Evolutionary conservation across 1,140 invertebrate species (phyloP).

Genomic region (Daktulosphaira vitifoliae): DNA sequence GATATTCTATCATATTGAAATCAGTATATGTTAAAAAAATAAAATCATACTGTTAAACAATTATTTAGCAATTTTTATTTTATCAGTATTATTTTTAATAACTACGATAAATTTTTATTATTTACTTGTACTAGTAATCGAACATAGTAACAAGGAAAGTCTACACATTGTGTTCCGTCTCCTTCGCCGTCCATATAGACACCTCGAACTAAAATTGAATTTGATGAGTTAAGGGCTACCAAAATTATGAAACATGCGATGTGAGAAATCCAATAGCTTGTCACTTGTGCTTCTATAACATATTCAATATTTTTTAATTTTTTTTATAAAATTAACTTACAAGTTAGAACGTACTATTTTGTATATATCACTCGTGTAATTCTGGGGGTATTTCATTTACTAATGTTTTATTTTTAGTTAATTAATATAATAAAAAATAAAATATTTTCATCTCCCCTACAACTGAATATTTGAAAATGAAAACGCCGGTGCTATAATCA

Average conservation of each 20-base stretch:
- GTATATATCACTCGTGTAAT: neutral
- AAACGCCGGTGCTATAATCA: too few relatives aligned
- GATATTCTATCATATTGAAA: too few relatives aligned
- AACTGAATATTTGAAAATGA: too few relatives aligned
- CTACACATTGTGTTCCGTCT: slow-evolving; percentile 64
- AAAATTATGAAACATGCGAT: slow-evolving; percentile 61
- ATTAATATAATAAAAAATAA: too few relatives aligned
- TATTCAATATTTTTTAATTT: slow-evolving; percentile 11
- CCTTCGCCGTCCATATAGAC: slow-evolving; percentile 78
- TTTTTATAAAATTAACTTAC: neutral
- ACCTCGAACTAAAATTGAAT: slow-evolving; percentile 70
- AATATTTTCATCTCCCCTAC: too few relatives aligned
- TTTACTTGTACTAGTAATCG: slow-evolving; percentile 61
- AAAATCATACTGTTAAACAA: too few relatives aligned
- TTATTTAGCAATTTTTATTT: too few relatives aligned
- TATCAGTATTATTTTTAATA: too few relatives aligned
- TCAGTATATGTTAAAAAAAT: too few relatives aligned
- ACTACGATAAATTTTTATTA: neutral
- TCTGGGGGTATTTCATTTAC: too few relatives aligned
- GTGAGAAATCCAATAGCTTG: slow-evolving; percentile 70
- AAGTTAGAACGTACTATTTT: neutral
- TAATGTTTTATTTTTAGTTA: too few relatives aligned
- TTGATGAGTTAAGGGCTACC: slow-evolving; percentile 70
- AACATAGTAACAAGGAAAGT: slow-evolving; percentile 71
- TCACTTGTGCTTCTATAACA: slow-evolving; percentile 54